These are phyloP conservation scores for Oryzaephilus surinamensis DNA, from an alignment of 1,140 invertebrate genomes.

Conservation along the genomic window DNA sequence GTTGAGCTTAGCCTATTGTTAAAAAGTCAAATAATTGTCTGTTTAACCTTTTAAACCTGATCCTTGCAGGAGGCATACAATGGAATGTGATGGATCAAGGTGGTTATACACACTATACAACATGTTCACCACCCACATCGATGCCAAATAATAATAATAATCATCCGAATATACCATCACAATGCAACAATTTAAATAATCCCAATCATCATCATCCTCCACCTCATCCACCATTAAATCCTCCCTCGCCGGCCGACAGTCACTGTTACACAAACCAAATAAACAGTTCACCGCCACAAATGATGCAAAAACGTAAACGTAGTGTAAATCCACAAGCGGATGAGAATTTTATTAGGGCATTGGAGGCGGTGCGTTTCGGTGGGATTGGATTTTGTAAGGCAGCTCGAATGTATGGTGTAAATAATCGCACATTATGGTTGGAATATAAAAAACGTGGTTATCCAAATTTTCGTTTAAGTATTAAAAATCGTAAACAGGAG, in stretches of 20 bases:
- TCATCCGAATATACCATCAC: not conserved
- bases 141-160: conserved; percentile 1
- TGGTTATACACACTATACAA: conserved; percentile 47
- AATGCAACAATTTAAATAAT: not conserved
- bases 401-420: conserved; percentile 68
- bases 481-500: conserved; percentile 59
- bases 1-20: conserved; percentile 32
- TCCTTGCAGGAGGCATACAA: conserved; percentile 51
- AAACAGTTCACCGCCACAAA: conserved; percentile 23
- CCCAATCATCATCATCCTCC: not conserved
- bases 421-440: conserved; percentile 72
- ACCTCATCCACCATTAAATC: conserved; percentile 20
- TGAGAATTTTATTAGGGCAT: conserved; percentile 64
- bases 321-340: conserved; percentile 62
- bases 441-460: conserved; percentile 75
- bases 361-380: conserved; percentile 69
- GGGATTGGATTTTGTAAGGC: conserved; percentile 77
- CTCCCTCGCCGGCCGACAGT: conserved; percentile 7
- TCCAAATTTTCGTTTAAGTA: conserved; percentile 60
- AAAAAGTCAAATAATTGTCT: not conserved
- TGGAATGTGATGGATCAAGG: conserved; percentile 59
- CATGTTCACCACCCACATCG: conserved; percentile 31
- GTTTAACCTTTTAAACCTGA: conserved; percentile 7
- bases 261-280: conserved; percentile 28
- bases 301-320: conserved; percentile 44